phyloP scores from a whole-genome alignment of 2,113 vertebrate genomes.

The Octodon degus region DNA sequence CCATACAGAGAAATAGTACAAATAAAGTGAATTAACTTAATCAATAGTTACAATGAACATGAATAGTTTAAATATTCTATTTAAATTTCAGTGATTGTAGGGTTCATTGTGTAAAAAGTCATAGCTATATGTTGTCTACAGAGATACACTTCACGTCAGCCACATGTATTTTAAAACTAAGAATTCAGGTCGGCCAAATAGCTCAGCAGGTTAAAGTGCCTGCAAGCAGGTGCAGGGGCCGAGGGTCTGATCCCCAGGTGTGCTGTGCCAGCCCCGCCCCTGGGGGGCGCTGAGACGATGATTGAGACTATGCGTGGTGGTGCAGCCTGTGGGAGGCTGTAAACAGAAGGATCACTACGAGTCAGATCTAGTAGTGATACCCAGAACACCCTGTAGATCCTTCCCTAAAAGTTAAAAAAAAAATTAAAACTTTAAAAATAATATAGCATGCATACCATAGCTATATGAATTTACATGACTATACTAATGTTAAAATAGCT shows the following conservation, averaged over 20 bases:
- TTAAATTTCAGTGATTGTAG: not conserved
- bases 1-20: not conserved
- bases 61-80: not conserved
- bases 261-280: too few species aligned
- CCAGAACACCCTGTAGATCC: too few species aligned
- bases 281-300: too few species aligned
- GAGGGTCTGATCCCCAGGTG: too few species aligned
- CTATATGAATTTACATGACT: not conserved
- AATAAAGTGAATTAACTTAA: not conserved
- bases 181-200: not conserved
- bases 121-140: not conserved
- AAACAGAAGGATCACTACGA: too few species aligned
- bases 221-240: too few species aligned
- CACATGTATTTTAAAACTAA: not conserved
- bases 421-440: too few species aligned
- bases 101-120: not conserved
- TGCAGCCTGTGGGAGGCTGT: too few species aligned
- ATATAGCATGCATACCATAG: not conserved
- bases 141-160: not conserved
- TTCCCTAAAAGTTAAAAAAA: too few species aligned
- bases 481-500: not conserved
- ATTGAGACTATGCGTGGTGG: too few species aligned
- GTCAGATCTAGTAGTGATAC: too few species aligned
- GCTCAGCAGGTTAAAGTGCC: too few species aligned
- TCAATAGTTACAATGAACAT: not conserved